Base-by-base conservation (phyloP, 2,113 vertebrate species). In the Coracopsis vasa region DNA sequence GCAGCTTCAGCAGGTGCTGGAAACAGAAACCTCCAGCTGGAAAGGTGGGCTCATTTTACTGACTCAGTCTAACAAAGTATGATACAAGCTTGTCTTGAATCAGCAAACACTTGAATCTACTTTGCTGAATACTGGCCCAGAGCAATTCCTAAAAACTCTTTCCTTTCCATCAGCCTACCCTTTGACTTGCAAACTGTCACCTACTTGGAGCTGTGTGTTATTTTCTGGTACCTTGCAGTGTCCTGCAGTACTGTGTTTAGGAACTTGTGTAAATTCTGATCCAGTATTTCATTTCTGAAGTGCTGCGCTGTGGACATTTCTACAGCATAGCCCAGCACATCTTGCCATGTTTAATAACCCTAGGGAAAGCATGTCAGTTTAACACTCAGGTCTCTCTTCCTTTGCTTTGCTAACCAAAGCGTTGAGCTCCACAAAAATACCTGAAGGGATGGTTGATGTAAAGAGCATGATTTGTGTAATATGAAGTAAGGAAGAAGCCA, bases 361-460 rank as follows among this genome's bases (percentile, higher is more conserved):
- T 20, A 13, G 64, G 85, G 71, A 65, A 44, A 20, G 14, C 35
- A 17, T 4, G 29, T 85, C 62, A 66, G n/a, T 85, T 91, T 82
- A 90, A 73, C 92, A 73, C 71, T 96, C 71, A 53, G 31, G 13
- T 60, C 67, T 88, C 85, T 93, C 80, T 91, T 88, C 56, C 83
- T 96, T 83, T 51, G 56, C 81, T 91, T 91, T 92, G 50, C 82
- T 92, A 77, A 72, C 33, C 5, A 2, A 90, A 88, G 45, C 20
- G 45, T 70, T 83, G 64, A 66, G 71, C 4, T 25, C 71, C 60
- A 60, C 48, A 48, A 23, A 72, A 11, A 21, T 16, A 66, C 62
- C 71, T 62, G 79, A 88, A 86, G 64, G n/a, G 19, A 47, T 27
- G 16, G 33, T 41, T 80, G 53, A 66, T 65, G 48, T 37, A 39